Evolutionary conservation across 2,113 vertebrate genomes (phyloP), one percentile per base, ranked within the genome.

Genomic region (Neoarius graeffei): DNA sequence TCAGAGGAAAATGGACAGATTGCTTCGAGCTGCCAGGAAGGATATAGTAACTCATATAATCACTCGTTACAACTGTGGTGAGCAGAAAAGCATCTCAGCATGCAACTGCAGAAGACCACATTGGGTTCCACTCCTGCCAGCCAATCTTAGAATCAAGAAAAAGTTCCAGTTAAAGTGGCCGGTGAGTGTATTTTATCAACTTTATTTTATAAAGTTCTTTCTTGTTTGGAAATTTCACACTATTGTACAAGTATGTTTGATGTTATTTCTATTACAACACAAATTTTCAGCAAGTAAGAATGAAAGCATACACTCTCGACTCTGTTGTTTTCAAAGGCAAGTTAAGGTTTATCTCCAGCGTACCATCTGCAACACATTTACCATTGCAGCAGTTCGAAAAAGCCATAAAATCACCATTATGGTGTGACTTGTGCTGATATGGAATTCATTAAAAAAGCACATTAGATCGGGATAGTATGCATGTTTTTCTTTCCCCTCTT

Each of bases 391-490:
- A 88, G 89, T 84, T 90, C 64, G 20, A 83, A 89, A 84, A 77
- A 90, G 89, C 88, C 79, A 89, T 91, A 88, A 91, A 89, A 90
- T 80, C 88, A 90, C 77, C 85, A 88, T 89, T 89, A 90, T 81
- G 81, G 88, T 84, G 74, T 86, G 84, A 89, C 84, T 88, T 81
- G 85, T 80, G 86, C 85, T 85, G 88, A 90, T 91, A 89, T 81
- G 83, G 89, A 89, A 87, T 89, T 87, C 88, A 89, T 90, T 89
- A 84, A 69, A 89, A 77, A 76, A 85, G 85, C 85, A 87, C 89
- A 91, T 92, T 92, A 91, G 89, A 89, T 87, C 76, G 60, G 86
- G 88, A 82, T 87, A 86, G 88, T 91, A 84, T 89, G 88, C 88
- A 42, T 85, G 87, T 74, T 60, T 86, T 84, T n/a, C 50, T 85